These are phyloP conservation scores for Columbina picui DNA, from an alignment of 2,113 vertebrate genomes.

Conservation along the genomic window DNA sequence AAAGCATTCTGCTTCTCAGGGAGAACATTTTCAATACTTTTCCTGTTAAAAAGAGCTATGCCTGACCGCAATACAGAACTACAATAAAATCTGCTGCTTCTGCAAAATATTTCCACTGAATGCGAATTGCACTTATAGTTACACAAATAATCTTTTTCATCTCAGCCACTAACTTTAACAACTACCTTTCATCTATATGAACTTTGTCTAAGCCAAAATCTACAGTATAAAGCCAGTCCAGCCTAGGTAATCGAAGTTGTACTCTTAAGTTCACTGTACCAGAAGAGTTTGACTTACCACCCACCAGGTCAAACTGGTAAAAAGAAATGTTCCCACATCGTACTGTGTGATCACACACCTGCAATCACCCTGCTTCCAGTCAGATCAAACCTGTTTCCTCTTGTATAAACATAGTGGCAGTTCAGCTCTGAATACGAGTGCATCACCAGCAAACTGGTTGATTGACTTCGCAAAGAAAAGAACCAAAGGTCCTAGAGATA, in stretches of 20 bases:
- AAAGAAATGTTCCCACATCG: not conserved
- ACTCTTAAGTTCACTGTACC: not conserved
- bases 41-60: not conserved
- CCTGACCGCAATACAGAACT: not conserved
- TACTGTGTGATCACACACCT: not conserved
- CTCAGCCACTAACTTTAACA: not conserved
- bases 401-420: fast-evolving
- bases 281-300: not conserved
- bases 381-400: not conserved
- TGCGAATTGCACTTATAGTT: not conserved
- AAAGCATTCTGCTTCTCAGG: not conserved
- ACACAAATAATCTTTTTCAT: not conserved
- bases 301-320: not conserved
- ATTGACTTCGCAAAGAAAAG: not conserved
- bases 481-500: not conserved
- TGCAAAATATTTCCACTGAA: not conserved
- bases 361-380: not conserved
- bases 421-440: not conserved
- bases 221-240: not conserved
- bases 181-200: not conserved
- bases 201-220: not conserved
- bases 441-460: not conserved
- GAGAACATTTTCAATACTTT: not conserved
- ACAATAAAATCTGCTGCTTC: not conserved
- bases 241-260: not conserved